Percentiles rank a stretch among this genome's conserved stretches.
Conservation (phyloP, 2,113 vertebrate species). For the Scolopax mira region DNA sequence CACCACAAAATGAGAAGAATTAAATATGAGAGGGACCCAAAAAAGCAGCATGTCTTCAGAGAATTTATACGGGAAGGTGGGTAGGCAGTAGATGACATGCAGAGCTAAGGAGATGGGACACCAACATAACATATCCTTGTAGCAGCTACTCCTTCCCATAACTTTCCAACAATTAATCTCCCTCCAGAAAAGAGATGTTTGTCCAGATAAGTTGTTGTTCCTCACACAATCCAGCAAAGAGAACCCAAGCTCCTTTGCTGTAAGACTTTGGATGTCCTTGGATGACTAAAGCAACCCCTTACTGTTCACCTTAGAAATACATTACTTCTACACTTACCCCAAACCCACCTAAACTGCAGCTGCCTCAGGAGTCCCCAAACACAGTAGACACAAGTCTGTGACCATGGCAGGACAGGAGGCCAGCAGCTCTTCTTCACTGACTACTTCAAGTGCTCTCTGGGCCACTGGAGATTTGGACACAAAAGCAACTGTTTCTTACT, state of each 20-base stretch:
- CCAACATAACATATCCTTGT: background rate
- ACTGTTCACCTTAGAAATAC: background rate
- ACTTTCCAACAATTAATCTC: background rate
- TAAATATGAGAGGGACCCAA: background rate
- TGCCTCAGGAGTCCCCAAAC: background rate
- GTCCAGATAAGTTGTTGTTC: background rate
- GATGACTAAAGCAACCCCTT: background rate
- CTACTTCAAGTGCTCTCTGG: background rate
- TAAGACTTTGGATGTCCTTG: background rate
- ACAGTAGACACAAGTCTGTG: background rate
- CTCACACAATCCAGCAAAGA: background rate
- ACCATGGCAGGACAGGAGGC: background rate
- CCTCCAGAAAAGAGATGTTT: background rate
- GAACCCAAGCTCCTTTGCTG: background rate
- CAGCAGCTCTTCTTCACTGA: background rate
- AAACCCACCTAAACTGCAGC: background rate
- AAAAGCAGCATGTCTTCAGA: background rate
- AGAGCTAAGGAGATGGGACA: background rate
- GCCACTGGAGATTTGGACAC: accelerated
- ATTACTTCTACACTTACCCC: background rate
- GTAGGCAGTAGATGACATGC: background rate
- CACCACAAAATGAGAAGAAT: background rate
- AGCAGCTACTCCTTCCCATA: background rate
- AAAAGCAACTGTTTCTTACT: background rate
- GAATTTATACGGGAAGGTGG: background rate